Evolutionary conservation across 2,113 vertebrate genomes (phyloP).

Genomic region (Caloenas nicobarica): DNA sequence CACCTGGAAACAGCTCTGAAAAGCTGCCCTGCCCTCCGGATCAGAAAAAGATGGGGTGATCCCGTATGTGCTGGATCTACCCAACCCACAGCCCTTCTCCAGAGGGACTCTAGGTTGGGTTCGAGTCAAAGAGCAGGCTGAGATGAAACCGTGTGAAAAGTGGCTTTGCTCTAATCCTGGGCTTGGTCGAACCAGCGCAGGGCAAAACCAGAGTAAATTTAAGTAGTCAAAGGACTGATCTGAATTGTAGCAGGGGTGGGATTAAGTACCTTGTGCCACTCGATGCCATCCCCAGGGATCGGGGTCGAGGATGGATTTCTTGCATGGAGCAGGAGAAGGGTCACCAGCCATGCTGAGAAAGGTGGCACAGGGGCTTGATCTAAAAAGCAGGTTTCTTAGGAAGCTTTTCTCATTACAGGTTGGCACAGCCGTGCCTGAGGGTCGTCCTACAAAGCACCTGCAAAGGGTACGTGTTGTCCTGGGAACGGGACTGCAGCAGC

Average conservation of each 20-base stretch:
- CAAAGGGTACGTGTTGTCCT: not conserved
- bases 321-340: not conserved
- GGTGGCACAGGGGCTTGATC: not conserved
- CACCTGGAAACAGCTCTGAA: not conserved
- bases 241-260: not conserved
- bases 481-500: not conserved
- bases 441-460: not conserved
- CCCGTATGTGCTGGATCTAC: not conserved
- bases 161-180: not conserved
- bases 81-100: not conserved
- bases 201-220: not conserved
- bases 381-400: not conserved
- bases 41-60: fast-evolving
- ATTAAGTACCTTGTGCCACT: not conserved
- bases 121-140: not conserved
- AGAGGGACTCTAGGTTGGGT: not conserved
- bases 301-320: not conserved
- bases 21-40: not conserved
- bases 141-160: not conserved
- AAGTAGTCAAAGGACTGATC: not conserved
- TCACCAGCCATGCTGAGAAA: not conserved
- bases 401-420: not conserved
- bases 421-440: not conserved
- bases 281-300: not conserved
- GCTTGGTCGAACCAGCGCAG: not conserved